A percentile compares a stretch with the other conserved stretches of the same genome.
Evolutionary conservation across 2,797 vertebrate species (phyloP).

Genomic region (Danio jaintianensis): DNA sequence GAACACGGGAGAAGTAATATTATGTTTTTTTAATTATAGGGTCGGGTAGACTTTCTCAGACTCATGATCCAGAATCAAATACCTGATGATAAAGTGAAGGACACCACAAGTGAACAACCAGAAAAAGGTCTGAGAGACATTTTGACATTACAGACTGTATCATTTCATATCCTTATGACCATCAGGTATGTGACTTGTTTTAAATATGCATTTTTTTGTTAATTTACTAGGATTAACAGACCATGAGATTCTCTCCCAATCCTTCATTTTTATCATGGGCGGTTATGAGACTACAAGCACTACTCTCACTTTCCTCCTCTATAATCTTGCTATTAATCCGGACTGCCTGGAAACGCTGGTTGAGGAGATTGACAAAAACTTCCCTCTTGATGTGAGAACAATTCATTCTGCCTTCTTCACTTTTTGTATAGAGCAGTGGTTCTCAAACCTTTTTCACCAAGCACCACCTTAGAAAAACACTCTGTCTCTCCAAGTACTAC

Average conservation of each 20-base stretch:
- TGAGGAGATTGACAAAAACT: slow-evolving; percentile 75
- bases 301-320: slow-evolving; percentile 75
- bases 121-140: slow-evolving; percentile 58
- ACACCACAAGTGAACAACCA: slow-evolving; percentile 55
- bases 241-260: slow-evolving; percentile 85
- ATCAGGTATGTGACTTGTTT: too few species aligned
- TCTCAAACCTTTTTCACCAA: too few species aligned
- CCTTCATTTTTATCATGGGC: slow-evolving; percentile 80
- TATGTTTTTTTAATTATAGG: slow-evolving; percentile 51
- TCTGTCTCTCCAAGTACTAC: too few species aligned
- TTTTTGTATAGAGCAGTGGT: too few species aligned
- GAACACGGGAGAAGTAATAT: not conserved
- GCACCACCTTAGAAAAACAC: too few species aligned
- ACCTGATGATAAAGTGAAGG: slow-evolving; percentile 44
- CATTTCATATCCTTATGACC: not conserved
- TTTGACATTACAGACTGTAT: not conserved
- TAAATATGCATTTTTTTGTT: too few species aligned
- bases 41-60: slow-evolving; percentile 83
- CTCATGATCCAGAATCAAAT: slow-evolving; percentile 85
- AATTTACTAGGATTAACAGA: slow-evolving; percentile 79
- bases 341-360: slow-evolving; percentile 77
- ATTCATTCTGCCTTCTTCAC: not conserved
- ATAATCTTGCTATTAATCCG: slow-evolving; percentile 80
- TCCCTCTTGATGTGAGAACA: slow-evolving; percentile 79
- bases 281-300: slow-evolving; percentile 84